phyloP scores from a whole-genome alignment of 2,797 vertebrate species.

The Holocentrus rufus region DNA sequence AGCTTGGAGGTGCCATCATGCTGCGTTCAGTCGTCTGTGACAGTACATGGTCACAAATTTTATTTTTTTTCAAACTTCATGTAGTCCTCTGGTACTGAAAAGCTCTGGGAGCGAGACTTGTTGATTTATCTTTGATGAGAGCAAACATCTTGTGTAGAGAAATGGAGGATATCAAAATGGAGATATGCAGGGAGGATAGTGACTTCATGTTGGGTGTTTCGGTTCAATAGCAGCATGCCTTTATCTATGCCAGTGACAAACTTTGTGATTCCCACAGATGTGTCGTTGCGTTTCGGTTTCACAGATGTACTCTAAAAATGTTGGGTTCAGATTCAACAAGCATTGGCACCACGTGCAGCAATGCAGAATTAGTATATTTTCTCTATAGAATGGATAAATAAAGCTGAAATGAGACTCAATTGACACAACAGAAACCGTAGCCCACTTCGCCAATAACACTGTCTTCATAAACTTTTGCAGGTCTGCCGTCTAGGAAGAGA shows the following conservation, averaged over 20 bases:
- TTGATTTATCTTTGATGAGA: slow-evolving; percentile 46
- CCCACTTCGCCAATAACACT: slow-evolving; percentile 44
- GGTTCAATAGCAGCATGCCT: slow-evolving; percentile 58
- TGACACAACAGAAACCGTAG: slow-evolving; percentile 36
- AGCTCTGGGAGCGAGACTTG: slow-evolving; percentile 17
- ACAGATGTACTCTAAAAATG: slow-evolving; percentile 35
- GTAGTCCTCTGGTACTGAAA: slow-evolving; percentile 35
- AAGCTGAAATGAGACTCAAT: slow-evolving; percentile 50
- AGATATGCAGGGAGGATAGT: slow-evolving; percentile 42
- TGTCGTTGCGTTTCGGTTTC: slow-evolving; percentile 35
- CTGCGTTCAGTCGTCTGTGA: slow-evolving; percentile 38
- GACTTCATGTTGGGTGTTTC: slow-evolving; percentile 33
- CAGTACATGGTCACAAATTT: slow-evolving; percentile 37
- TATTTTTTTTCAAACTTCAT: slow-evolving; percentile 13
- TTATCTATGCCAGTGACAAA: slow-evolving; percentile 34
- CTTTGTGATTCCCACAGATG: slow-evolving; percentile 26
- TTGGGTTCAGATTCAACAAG: slow-evolving; percentile 25
- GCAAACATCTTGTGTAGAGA: slow-evolving; percentile 48
- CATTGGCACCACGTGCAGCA: slow-evolving; percentile 15
- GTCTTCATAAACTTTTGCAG: slow-evolving; percentile 41
- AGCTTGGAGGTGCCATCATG: slow-evolving; percentile 37
- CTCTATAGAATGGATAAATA: slow-evolving; percentile 40
- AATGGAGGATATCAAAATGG: slow-evolving; percentile 47
- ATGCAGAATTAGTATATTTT: slow-evolving; percentile 28
- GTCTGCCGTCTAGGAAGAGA: slow-evolving; percentile 55